Percentiles rank a stretch among this genome's conserved stretches.
Evolutionary conservation across 2,797 vertebrate genomes (phyloP).

Genomic region (Brotogeris chrysoptera): DNA sequence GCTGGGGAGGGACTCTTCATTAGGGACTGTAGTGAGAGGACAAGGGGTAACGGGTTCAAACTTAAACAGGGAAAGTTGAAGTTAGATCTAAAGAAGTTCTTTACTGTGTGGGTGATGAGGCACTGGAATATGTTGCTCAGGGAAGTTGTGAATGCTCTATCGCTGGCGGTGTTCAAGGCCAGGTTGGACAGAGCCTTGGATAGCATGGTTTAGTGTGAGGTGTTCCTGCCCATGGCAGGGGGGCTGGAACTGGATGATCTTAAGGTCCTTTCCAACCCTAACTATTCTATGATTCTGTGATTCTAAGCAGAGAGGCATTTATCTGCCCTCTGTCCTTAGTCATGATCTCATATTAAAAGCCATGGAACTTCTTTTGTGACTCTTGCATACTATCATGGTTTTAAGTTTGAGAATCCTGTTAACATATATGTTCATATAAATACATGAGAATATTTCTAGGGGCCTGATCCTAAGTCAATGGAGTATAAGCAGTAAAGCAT

Average conservation of each 20-base stretch:
- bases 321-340: neutral
- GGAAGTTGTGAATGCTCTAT: too few species aligned
- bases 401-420: neutral
- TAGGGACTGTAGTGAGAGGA: too few species aligned
- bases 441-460: neutral
- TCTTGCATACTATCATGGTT: rapidly evolving
- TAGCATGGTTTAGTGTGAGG: too few species aligned
- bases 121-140: too few species aligned
- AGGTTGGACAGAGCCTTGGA: too few species aligned
- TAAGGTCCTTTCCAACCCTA: neutral
- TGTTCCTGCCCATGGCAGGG: too few species aligned
- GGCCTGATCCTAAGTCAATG: neutral
- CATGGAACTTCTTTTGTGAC: neutral
- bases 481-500: neutral
- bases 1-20: too few species aligned
- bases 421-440: neutral
- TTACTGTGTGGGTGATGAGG: too few species aligned
- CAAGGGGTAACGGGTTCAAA: too few species aligned
- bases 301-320: neutral
- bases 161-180: too few species aligned
- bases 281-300: neutral
- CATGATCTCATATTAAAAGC: neutral
- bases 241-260: neutral
- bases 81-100: too few species aligned
- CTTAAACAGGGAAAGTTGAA: too few species aligned